Conservation (phyloP, 1,140 invertebrate species). For the Cotesia typhae region DNA sequence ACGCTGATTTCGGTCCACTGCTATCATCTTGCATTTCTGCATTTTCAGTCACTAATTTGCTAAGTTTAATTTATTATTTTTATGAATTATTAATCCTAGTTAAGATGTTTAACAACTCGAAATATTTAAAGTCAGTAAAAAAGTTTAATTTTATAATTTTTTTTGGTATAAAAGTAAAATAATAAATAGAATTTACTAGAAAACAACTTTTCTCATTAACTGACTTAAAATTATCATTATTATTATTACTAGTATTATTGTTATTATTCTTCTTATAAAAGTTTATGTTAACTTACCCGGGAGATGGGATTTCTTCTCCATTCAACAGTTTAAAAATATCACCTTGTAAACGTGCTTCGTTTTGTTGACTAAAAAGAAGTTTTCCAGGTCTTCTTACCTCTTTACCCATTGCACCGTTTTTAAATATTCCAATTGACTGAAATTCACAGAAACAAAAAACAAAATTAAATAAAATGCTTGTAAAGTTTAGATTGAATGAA, state of each 20-base stretch:
- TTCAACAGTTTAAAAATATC: constrained; percentile 40
- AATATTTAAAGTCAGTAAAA: too few species aligned
- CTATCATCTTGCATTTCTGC: too few species aligned
- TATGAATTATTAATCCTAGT: too few species aligned
- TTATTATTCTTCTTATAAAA: not conserved
- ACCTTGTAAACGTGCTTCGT: constrained; percentile 35
- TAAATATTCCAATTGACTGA: constrained; percentile 42
- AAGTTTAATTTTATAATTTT: too few species aligned
- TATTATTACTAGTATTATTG: not conserved
- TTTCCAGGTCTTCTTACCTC: constrained; percentile 35
- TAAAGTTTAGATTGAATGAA: too few species aligned
- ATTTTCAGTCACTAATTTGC: too few species aligned
- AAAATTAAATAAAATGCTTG: too few species aligned
- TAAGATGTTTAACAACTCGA: too few species aligned
- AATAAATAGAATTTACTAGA: not conserved
- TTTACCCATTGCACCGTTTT: constrained; percentile 42
- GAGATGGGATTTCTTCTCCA: constrained; percentile 36
- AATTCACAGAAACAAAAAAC: not conserved
- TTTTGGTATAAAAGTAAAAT: too few species aligned
- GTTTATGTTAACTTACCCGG: constrained; percentile 31
- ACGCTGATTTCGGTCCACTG: too few species aligned
- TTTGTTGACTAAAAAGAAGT: constrained; percentile 23
- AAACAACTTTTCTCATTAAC: not conserved
- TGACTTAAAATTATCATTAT: not conserved
- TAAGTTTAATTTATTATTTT: too few species aligned